phyloP scores from a whole-genome alignment of 2,888 invertebrate species.

The Troilus luridus region DNA sequence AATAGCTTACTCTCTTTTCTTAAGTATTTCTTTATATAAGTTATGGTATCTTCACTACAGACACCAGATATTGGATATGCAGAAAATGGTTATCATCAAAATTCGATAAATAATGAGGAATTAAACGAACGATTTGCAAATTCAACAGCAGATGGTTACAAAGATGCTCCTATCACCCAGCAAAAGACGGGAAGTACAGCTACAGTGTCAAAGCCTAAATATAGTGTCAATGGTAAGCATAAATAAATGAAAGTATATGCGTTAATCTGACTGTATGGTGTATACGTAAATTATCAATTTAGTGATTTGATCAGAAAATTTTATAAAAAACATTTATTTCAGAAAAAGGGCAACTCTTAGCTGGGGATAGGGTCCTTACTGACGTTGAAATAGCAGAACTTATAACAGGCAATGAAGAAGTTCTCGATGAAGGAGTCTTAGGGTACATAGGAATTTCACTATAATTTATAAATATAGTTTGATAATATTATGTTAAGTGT shows the following conservation, averaged over 20 bases:
- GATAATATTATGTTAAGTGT: background rate
- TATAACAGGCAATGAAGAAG: constrained; percentile 79
- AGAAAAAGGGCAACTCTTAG: constrained; percentile 55
- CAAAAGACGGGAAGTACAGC: constrained; percentile 46
- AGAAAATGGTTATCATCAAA: constrained; percentile 49
- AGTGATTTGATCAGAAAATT: background rate
- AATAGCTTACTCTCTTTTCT: background rate
- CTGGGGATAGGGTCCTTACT: constrained; percentile 69
- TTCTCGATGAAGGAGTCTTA: constrained; percentile 78
- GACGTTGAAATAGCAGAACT: constrained; percentile 79
- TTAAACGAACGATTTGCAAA: constrained; percentile 58
- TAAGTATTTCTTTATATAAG: background rate
- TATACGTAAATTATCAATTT: background rate
- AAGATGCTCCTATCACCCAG: constrained; percentile 19
- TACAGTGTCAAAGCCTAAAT: constrained; percentile 30
- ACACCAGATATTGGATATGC: constrained; percentile 60
- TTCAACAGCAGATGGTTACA: constrained; percentile 10
- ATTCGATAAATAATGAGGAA: constrained; percentile 57
- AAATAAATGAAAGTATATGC: background rate
- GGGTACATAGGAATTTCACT: constrained; percentile 70
- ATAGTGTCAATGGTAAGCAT: constrained; percentile 51
- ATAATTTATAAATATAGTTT: background rate
- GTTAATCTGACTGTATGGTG: background rate
- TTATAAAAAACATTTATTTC: background rate
- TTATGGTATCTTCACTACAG: constrained; percentile 42